Conservation (phyloP, 2,888 invertebrate species). For the Plagodis pulveraria region DNA sequence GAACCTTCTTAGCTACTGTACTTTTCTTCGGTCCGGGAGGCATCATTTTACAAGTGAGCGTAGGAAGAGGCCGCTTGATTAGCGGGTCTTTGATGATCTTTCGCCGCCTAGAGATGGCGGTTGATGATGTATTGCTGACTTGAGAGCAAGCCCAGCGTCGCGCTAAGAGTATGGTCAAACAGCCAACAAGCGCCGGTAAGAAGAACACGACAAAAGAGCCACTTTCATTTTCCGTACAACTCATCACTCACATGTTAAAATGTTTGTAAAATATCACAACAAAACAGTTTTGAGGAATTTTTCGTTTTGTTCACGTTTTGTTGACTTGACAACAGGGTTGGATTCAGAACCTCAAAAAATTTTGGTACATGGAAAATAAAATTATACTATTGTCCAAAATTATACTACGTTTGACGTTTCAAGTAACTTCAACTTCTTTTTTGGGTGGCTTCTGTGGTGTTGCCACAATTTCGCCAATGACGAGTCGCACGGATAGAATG, state of each 20-base stretch:
- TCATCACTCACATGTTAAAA: constrained; percentile 85
- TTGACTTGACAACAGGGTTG: constrained; percentile 23
- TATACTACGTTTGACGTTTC: too few relatives aligned
- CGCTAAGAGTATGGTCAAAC: constrained; percentile 79
- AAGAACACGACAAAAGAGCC: constrained; percentile 84
- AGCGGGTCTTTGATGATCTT: constrained; percentile 81
- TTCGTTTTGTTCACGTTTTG: constrained; percentile 11
- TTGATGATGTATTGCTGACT: constrained; percentile 74
- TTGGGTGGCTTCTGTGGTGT: too few relatives aligned
- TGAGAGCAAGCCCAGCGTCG: constrained; percentile 80
- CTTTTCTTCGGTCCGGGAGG: constrained; percentile 72
- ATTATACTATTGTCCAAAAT: too few relatives aligned
- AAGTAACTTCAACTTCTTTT: too few relatives aligned
- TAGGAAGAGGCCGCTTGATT: constrained; percentile 74
- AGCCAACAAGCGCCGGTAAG: constrained; percentile 81
- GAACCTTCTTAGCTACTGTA: constrained; percentile 69
- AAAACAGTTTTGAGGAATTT: constrained; percentile 40
- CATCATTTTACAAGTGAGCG: constrained; percentile 75
- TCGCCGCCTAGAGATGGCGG: constrained; percentile 78
- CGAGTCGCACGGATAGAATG: too few relatives aligned
- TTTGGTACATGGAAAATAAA: too few relatives aligned
- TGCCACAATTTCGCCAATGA: too few relatives aligned
- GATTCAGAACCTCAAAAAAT: too few relatives aligned
- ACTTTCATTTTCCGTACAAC: constrained; percentile 85
- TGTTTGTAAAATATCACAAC: constrained; percentile 66